Conservation (phyloP, 1,140 invertebrate species). For the Aricia agestis region DNA sequence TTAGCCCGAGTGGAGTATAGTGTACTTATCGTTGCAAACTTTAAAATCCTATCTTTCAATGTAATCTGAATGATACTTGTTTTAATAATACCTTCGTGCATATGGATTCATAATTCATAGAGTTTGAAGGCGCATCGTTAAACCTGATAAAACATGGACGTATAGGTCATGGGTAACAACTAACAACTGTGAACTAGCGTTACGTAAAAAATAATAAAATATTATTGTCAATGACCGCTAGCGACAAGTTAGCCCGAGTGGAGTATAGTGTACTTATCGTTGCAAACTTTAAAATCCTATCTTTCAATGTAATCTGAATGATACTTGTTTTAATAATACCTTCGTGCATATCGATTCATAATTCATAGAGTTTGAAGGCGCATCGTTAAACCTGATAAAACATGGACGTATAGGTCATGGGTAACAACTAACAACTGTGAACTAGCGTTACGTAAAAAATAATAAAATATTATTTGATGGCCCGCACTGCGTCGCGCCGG, state of each 20-base stretch:
- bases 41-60: neutral
- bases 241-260: no score
- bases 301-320: neutral
- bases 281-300: no score
- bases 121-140: neutral
- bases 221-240: no score
- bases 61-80: no score
- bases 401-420: slow-evolving; percentile 6
- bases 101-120: neutral
- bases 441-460: slow-evolving; percentile 6
- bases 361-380: neutral
- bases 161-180: slow-evolving; percentile 7
- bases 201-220: slow-evolving; percentile 1
- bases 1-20: no score
- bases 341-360: neutral
- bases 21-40: no score
- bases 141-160: neutral
- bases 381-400: neutral
- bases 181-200: neutral
- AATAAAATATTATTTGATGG: slow-evolving; percentile 1
- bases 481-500: neutral
- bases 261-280: no score
- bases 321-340: neutral
- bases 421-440: neutral
- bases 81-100: neutral